Percentiles rank a stretch among this genome's conserved stretches.
Conservation (phyloP, 2,888 invertebrate genomes). For the Xanthostigma xanthostigma region DNA sequence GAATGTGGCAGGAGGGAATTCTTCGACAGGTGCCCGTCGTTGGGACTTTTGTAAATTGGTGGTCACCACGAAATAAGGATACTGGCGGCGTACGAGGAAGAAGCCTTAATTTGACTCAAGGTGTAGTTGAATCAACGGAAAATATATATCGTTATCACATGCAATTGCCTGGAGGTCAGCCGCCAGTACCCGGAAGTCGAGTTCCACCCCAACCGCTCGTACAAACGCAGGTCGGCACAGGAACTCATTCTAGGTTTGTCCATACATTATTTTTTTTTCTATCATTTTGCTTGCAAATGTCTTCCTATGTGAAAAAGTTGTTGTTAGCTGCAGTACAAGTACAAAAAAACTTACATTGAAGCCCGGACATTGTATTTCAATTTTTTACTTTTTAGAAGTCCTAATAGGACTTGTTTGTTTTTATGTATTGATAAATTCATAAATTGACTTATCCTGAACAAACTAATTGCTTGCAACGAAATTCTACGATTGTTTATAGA, state of each 20-base stretch:
- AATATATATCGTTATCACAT: conserved; percentile 71
- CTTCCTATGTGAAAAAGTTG: too few relatives aligned
- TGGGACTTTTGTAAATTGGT: conserved; percentile 90
- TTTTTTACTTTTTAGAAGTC: too few relatives aligned
- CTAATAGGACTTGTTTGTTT: too few relatives aligned
- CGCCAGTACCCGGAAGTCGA: conserved; percentile 40
- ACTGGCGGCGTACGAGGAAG: conserved; percentile 66
- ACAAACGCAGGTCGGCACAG: conserved; percentile 46
- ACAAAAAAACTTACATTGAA: too few relatives aligned
- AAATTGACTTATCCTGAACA: too few relatives aligned
- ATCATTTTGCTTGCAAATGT: too few relatives aligned
- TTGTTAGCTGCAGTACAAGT: too few relatives aligned
- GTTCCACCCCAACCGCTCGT: conserved; percentile 53
- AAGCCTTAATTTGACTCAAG: conserved; percentile 62
- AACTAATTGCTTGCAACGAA: too few relatives aligned
- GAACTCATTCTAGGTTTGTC: conserved; percentile 37
- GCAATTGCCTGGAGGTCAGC: conserved; percentile 50
- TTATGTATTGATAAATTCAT: too few relatives aligned
- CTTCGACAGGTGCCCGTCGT: conserved; percentile 89
- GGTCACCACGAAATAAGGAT: conserved; percentile 64
- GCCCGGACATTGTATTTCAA: too few relatives aligned
- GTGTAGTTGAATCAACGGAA: conserved; percentile 68
- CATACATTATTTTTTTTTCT: too few relatives aligned
- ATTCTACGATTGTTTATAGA: too few relatives aligned
- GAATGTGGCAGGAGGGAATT: conserved; percentile 87